Evolutionary conservation across 2,797 vertebrate genomes (phyloP).

Genomic region (Rhinogobio ventralis): DNA sequence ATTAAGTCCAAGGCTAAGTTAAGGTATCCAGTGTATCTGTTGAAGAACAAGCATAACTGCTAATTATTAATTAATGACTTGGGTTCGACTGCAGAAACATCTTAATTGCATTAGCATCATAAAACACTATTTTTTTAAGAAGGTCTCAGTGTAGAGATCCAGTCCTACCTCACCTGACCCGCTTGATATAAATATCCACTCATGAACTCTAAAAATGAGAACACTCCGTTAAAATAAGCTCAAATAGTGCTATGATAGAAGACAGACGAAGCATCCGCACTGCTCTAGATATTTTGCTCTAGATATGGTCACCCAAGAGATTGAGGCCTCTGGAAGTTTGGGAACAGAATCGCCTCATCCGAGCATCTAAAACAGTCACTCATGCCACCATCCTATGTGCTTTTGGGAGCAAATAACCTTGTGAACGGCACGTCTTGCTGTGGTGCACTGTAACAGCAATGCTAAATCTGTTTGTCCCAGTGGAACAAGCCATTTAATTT

Average conservation of each 20-base stretch:
- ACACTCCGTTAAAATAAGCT: slow-evolving; percentile 72
- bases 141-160: slow-evolving; percentile 64
- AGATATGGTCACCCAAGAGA: slow-evolving; percentile 68
- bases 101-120: slow-evolving; percentile 1
- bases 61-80: slow-evolving; percentile 14
- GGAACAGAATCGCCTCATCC: slow-evolving; percentile 54
- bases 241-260: slow-evolving; percentile 71
- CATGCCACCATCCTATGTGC: slow-evolving; percentile 7
- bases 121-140: slow-evolving; percentile 65
- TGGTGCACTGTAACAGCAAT: background rate
- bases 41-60: background rate
- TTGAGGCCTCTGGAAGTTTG: slow-evolving; percentile 63
- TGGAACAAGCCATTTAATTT: slow-evolving; percentile 18
- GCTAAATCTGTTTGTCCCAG: slow-evolving; percentile 31
- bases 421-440: slow-evolving; percentile 16
- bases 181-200: slow-evolving; percentile 79
- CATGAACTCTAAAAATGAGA: slow-evolving; percentile 76
- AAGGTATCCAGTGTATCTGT: background rate
- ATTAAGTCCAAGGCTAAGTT: background rate
- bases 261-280: slow-evolving; percentile 67
- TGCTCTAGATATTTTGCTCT: slow-evolving; percentile 79
- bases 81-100: slow-evolving; percentile 4
- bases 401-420: slow-evolving; percentile 36
- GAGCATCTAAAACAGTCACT: slow-evolving; percentile 37
- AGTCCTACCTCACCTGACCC: slow-evolving; percentile 74